Evolutionary conservation across 2,113 vertebrate species (phyloP).

Genomic region (Todiramphus saurophagus): DNA sequence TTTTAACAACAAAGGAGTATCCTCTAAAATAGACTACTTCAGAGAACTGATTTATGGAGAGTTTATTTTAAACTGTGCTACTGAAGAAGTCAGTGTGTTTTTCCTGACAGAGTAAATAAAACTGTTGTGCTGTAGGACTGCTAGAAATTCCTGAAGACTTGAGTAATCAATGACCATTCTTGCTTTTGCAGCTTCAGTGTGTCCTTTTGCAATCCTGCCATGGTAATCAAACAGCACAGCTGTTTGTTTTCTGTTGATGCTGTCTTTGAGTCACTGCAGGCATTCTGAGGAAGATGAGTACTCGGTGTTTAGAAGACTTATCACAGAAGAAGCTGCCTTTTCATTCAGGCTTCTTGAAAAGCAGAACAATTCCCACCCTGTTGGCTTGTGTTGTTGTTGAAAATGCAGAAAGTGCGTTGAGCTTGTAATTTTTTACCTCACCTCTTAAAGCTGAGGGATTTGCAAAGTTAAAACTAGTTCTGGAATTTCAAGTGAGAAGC

Average conservation of each 20-base stretch:
- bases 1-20: neutral
- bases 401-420: neutral
- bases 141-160: neutral
- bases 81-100: neutral
- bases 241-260: neutral
- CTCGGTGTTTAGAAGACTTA: neutral
- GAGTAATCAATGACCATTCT: neutral
- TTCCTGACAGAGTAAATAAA: neutral
- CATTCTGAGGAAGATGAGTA: neutral
- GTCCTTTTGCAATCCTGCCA: neutral
- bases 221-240: neutral
- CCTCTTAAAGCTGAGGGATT: neutral
- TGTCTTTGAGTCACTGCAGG: neutral
- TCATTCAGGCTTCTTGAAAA: neutral
- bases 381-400: neutral
- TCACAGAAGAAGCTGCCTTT: neutral
- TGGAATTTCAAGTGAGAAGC: neutral
- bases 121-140: neutral
- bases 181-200: neutral
- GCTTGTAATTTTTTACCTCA: neutral
- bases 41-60: neutral
- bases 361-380: neutral
- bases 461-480: neutral
- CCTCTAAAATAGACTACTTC: neutral
- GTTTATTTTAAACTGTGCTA: neutral